Evolutionary conservation across 1,140 invertebrate genomes (phyloP), one percentile per base, ranked within the genome.

Genomic region (Drosophila lacertosa): DNA sequence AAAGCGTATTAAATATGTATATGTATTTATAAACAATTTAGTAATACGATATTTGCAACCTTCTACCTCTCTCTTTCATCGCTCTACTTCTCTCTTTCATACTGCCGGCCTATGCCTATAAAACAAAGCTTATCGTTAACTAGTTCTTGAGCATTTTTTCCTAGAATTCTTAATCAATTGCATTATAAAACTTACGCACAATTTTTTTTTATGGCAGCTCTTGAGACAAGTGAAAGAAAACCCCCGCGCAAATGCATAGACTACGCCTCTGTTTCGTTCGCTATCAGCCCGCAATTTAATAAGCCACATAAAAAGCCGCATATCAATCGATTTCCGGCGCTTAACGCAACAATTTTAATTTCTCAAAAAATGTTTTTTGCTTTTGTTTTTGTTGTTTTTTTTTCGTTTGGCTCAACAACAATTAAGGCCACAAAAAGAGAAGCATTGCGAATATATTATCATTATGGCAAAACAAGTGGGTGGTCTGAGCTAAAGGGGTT

Each of bases 281-380:
- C 24, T 69, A 69, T 73, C 68, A 51, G 62, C 5, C 11, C 10
- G 20, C 39, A 29, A 53, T 48, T 69, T 11, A 58, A 54, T 40
- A 33, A 60, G 35, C 66, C 50, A 20, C 13, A 40, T 24, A 58
- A 44, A 35, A 33, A 35, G 16, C 40, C 33, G 37, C 45, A 58
- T 33, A 59, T 39, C 55, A 29, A 35, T 57, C 70, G 57, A 62
- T 69, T 63, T 60, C 51, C 22, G 40, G 18, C 42, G 39, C 65
- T 62, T 37, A 68, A 68, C 29, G 37, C 54, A 51, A 42, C 40
- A 54, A 62, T 64, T 53, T 71, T 53, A 71, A 71, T 57, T 55
- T 55, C 22, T 42, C 33, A 42, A 64, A 53, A 13, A n/a, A 20
- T n/a, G 0, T 26, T 65, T 39, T 59, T n/a, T n/a, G n/a, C n/a